phyloP scores from a whole-genome alignment of 1,140 invertebrate genomes.

The Rhizoglyphus robini region DNA sequence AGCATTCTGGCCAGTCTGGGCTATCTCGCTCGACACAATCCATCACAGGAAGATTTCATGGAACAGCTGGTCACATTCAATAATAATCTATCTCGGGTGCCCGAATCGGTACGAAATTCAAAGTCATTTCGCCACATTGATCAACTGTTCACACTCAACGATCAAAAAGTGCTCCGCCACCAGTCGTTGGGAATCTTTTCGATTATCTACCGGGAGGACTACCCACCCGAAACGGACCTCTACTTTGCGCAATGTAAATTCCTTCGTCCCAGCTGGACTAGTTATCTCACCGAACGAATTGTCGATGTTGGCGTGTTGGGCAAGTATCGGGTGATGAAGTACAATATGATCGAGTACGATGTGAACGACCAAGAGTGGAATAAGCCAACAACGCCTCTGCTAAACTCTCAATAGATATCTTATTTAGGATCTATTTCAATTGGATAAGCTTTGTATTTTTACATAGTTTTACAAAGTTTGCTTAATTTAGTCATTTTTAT shows the following conservation, averaged over 20 bases:
- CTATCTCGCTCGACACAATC: constrained; percentile 38
- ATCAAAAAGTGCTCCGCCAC: constrained; percentile 48
- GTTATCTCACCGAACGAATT: constrained; percentile 44
- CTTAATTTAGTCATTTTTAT: background rate
- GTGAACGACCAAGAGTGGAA: constrained; percentile 46
- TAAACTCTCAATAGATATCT: background rate
- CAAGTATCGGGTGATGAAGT: constrained; percentile 52
- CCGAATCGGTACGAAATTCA: constrained; percentile 49
- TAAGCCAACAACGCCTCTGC: background rate
- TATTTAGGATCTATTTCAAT: background rate
- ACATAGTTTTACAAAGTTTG: background rate
- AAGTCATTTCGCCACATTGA: constrained; percentile 48
- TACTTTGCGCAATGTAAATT: constrained; percentile 59
- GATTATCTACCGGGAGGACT: constrained; percentile 56
- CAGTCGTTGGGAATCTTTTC: constrained; percentile 53
- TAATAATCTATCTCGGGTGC: constrained; percentile 50
- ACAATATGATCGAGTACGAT: constrained; percentile 61
- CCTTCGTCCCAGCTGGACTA: constrained; percentile 40
- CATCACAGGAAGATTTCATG: constrained; percentile 46
- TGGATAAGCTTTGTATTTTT: background rate
- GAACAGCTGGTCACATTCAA: constrained; percentile 42
- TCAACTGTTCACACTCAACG: constrained; percentile 46
- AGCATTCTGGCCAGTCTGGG: background rate
- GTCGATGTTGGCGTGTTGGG: constrained; percentile 63
- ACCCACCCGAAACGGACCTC: constrained; percentile 46